Evolutionary conservation across 2,113 vertebrate genomes (phyloP), one percentile per base, ranked within the genome.

Genomic region (Osmerus mordax): DNA sequence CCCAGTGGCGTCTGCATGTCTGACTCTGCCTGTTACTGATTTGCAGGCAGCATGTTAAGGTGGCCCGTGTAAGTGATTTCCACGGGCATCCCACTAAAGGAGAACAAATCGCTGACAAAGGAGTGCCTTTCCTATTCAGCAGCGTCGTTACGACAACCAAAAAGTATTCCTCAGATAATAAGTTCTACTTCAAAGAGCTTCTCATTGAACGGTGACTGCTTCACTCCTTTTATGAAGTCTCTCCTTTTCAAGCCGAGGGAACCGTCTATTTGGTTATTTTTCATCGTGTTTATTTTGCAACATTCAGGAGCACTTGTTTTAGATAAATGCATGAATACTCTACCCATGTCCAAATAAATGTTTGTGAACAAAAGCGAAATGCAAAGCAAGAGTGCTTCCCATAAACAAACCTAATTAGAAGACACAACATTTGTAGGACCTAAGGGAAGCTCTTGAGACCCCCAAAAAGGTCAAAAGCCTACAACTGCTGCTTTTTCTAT

Each of bases 21-120:
- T 99, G 96, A 94, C 94, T 94, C 92, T 89, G 92, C 89, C 93
- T 91, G 95, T 96, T 94, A 95, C 94, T 94, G 95, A 94, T 97
- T 95, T 95, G 95, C 95, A 92, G 95, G 94, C 95, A 93, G 95
- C 92, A 92, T 94, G 95, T 94, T 93, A 94, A 96, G 96, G 93
- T 95, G 94, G 94, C 91, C 94, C 94, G 87, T 96, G 96, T 94
- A 94, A 95, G 96, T 95, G 92, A 95, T 96, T 97, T 95, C 94
- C 94, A 92, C 93, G 92, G 95, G 93, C 96, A 92, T 94, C 95
- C 93, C 92, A 91, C 96, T 93, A 95, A 96, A 97, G 97, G 96
- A 97, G 96, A 98, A 97, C 97, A 97, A 97, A 99, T 98, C 96
- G 95, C 89, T 94, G 94, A 99, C 96, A 99, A 99, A 98, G 94